Evolutionary conservation across 2,888 invertebrate genomes (phyloP).

Genomic region (Cantharis rufa): DNA sequence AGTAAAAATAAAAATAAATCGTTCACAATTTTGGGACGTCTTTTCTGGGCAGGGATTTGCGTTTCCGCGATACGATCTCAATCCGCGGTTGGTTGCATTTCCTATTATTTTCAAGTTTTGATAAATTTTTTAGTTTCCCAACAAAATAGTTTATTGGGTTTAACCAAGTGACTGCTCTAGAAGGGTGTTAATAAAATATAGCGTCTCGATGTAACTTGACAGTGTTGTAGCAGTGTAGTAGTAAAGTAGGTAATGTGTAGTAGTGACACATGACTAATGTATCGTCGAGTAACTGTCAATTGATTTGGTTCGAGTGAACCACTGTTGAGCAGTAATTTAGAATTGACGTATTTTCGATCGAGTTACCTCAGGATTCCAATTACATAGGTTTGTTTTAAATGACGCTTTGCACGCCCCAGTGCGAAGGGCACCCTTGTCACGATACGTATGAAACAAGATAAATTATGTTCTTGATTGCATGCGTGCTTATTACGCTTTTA

Average conservation of each 20-base stretch:
- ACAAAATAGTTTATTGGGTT: background rate
- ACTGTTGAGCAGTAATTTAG: slow-evolving; percentile 22
- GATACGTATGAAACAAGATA: slow-evolving; percentile 43
- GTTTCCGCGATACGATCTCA: slow-evolving; percentile 21
- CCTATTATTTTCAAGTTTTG: slow-evolving; percentile 11
- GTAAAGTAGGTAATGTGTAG: background rate
- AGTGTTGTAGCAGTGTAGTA: background rate
- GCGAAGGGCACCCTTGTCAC: slow-evolving; percentile 33
- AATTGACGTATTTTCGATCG: slow-evolving; percentile 33
- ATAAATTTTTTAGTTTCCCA: background rate
- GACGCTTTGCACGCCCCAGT: slow-evolving; percentile 43
- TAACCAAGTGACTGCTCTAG: background rate
- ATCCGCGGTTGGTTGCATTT: slow-evolving; percentile 24
- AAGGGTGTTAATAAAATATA: background rate
- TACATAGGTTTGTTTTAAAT: slow-evolving; percentile 41
- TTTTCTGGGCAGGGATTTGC: slow-evolving; percentile 17
- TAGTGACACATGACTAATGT: slow-evolving; percentile 21
- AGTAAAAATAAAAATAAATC: slow-evolving; percentile 38
- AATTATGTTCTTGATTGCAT: slow-evolving; percentile 43
- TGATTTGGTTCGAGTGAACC: slow-evolving; percentile 27
- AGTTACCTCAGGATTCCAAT: slow-evolving; percentile 35
- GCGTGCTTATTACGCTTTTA: slow-evolving; percentile 37
- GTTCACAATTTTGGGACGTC: slow-evolving; percentile 27
- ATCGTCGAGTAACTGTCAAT: slow-evolving; percentile 23
- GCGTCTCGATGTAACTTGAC: slow-evolving; percentile 3